These are phyloP conservation scores for Lagocephalus sceleratus DNA, from an alignment of 2,797 vertebrate genomes.

Conservation along the genomic window DNA sequence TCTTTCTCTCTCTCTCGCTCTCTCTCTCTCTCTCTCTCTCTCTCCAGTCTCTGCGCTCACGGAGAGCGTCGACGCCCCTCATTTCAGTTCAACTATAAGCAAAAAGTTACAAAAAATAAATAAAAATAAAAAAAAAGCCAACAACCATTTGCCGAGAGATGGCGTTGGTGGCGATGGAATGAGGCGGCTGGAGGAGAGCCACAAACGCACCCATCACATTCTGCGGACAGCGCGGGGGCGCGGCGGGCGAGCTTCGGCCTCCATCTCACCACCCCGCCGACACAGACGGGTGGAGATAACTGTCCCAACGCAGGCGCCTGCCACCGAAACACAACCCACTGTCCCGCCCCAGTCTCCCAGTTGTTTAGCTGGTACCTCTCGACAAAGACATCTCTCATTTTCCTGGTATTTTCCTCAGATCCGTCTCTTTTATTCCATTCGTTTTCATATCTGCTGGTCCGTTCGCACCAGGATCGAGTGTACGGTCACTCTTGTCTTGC, in stretches of 20 bases:
- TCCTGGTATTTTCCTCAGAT: constrained; percentile 3
- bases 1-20: neutral
- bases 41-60: constrained; percentile 74
- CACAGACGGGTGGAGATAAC: constrained; percentile 47
- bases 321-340: constrained; percentile 44
- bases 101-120: too few relatives aligned
- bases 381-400: constrained; percentile 27
- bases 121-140: constrained; percentile 36
- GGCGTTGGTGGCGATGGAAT: constrained; percentile 69
- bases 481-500: constrained; percentile 59
- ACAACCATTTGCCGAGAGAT: constrained; percentile 63
- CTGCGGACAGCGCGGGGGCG: constrained; percentile 60
- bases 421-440: constrained; percentile 8
- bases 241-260: constrained; percentile 45
- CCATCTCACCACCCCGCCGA: constrained; percentile 38
- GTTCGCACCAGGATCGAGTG: constrained; percentile 57
- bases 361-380: constrained; percentile 39
- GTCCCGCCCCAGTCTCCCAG: constrained; percentile 45
- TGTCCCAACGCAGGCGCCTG: constrained; percentile 63
- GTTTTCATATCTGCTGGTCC: constrained; percentile 58
- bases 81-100: constrained; percentile 79
- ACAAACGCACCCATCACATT: constrained; percentile 71
- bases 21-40: constrained; percentile 21
- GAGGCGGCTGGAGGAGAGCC: constrained; percentile 71
- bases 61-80: constrained; percentile 74